A percentile compares a stretch with the other conserved stretches of the same genome.
These are phyloP conservation scores for Scaptomyza pallida DNA, from an alignment of 1,140 invertebrate genomes.

Conservation along the genomic window DNA sequence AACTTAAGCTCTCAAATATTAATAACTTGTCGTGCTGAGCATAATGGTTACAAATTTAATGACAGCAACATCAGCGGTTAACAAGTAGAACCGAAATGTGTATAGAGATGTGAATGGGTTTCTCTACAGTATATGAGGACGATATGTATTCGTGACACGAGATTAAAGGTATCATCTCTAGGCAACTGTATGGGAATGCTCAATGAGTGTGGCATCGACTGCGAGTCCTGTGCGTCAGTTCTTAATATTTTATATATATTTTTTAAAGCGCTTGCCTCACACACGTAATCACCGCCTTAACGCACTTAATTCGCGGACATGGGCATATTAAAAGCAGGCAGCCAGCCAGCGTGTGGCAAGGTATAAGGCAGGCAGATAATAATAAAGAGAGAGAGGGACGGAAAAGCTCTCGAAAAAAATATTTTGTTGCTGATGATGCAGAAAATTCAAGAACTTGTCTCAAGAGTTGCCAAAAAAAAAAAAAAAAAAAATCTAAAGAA, in stretches of 20 bases:
- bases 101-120: conserved; percentile 1
- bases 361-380: conserved; percentile 44
- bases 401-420: conserved; percentile 27
- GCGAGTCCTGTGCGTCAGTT: conserved; percentile 63
- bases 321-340: conserved; percentile 59
- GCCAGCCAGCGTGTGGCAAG: conserved; percentile 34
- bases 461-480: conserved; percentile 29
- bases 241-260: conserved; percentile 74
- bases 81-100: neutral
- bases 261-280: conserved; percentile 64
- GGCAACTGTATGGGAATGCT: neutral
- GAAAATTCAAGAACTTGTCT: conserved; percentile 56
- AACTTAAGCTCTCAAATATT: conserved; percentile 66
- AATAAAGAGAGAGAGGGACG: conserved; percentile 46
- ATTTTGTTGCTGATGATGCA: conserved; percentile 32
- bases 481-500: conserved; percentile 43
- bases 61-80: conserved; percentile 29
- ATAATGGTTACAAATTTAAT: conserved; percentile 54
- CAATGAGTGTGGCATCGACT: conserved; percentile 20
- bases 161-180: too few relatives aligned
- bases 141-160: neutral
- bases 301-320: conserved; percentile 62
- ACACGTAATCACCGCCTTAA: conserved; percentile 46
- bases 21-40: conserved; percentile 54
- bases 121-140: too few relatives aligned